A percentile compares a stretch with the other conserved stretches of the same genome.
Conservation (phyloP, 2,888 invertebrate species). For the Deilephila porcellus region DNA sequence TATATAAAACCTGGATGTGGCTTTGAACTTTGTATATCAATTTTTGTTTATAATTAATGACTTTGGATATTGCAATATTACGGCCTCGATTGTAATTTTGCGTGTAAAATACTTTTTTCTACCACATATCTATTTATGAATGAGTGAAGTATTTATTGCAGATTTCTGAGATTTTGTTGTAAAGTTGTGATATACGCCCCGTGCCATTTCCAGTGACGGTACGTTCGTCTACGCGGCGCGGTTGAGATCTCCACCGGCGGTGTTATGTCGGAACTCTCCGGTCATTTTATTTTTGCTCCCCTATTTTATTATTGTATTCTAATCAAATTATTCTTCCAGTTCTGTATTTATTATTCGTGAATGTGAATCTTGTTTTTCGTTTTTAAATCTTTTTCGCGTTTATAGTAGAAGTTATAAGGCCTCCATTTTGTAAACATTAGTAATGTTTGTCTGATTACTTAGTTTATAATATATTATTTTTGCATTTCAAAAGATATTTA, state of each 20-base stretch:
- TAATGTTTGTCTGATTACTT: no score
- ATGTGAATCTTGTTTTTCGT: neutral
- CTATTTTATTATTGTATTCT: constrained; percentile 12
- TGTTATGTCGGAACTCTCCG: neutral
- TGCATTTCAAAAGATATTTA: neutral
- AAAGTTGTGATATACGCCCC: neutral
- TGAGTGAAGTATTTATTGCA: neutral
- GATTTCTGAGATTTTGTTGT: neutral
- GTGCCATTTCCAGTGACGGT: neutral
- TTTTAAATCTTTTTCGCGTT: no score
- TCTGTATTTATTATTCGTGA: neutral
- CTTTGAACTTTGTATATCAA: neutral
- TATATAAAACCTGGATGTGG: constrained; percentile 4
- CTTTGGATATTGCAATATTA: neutral
- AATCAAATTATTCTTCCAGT: constrained; percentile 5
- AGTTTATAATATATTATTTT: neutral
- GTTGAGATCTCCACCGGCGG: neutral
- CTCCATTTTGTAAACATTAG: neutral
- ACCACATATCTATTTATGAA: neutral
- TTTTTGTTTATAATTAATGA: neutral
- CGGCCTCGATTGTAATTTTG: neutral
- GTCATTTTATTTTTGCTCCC: constrained; percentile 13
- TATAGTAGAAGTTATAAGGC: neutral
- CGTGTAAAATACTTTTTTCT: neutral
- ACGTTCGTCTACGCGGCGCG: neutral